Evolutionary conservation across 2,888 invertebrate genomes (phyloP), one percentile per base, ranked within the genome.

Genomic region (Diloba caeruleocephala): DNA sequence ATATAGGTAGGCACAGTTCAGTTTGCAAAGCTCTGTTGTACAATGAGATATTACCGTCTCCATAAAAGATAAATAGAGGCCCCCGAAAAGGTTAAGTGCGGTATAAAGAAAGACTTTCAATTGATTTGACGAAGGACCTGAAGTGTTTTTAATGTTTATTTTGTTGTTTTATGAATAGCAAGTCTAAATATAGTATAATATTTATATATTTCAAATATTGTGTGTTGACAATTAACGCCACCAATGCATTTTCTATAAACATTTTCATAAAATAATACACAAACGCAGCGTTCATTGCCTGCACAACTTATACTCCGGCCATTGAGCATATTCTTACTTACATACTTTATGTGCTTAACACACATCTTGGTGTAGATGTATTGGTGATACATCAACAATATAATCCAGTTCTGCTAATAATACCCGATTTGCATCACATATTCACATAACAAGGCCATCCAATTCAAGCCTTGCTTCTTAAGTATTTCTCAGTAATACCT

Each of bases 401-500:
- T 12, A n/a, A 29, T 12, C 4, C 17, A 41, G 17, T 21, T 37
- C 26, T n/a, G 7, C 21, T 21, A 5, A 1, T 7, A 23, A 9
- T 10, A 21, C 12, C 0, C 26, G 44, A 41, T 21, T 44, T 44
- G 1, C 6, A 7, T 6, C n/a, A n/a, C n/a, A n/a, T 8, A 9
- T 41, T 13, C 21, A 36, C 28, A 19, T 43, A 60, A 55, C 25
- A 32, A 45, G 42, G 36, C 54, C 53, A 49, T n/a, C n/a, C n/a
- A n/a, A n/a, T n/a, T n/a, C 34, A 14, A 26, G 21, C 19, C 34
- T 21, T 37, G 38, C 29, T 45, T 39, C 36, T 36, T n/a, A n/a
- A n/a, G 45, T 43, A 48, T 51, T 57, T 44, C 49, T 38, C 61
- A 55, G 58, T 61, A 72, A 64, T 58, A 54, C 72, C 52, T 44